A percentile compares a stretch with the other conserved stretches of the same genome.
These are phyloP conservation scores for Nemopilema nomurai DNA, from an alignment of 30 jellyfish, hydroid and myxozoan genomes.

Conservation along the genomic window DNA sequence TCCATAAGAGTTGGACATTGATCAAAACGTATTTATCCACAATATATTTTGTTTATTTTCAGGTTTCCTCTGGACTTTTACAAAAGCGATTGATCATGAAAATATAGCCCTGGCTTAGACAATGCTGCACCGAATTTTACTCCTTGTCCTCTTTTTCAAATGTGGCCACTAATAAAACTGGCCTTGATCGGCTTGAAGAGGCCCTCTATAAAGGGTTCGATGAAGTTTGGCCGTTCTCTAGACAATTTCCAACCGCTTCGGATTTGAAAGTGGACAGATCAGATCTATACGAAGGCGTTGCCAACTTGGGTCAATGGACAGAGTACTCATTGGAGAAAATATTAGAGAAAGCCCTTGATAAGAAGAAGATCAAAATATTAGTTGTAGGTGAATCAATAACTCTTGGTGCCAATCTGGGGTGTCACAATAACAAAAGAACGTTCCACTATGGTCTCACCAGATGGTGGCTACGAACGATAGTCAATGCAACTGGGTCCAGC, in stretches of 20 bases:
- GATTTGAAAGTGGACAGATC: constrained; percentile 50
- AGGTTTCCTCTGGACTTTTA: no score
- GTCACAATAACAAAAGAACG: constrained; percentile 65
- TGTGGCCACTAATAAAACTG: background rate
- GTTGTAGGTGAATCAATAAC: constrained; percentile 88
- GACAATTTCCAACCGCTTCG: constrained; percentile 44
- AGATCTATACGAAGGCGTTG: constrained; percentile 69
- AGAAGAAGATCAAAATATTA: constrained; percentile 52
- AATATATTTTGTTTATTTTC: background rate
- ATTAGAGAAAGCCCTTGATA: constrained; percentile 62
- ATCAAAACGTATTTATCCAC: no score
- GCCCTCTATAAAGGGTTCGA: constrained; percentile 51
- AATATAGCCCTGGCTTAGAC: background rate
- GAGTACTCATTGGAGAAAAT: constrained; percentile 51
- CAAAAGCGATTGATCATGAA: background rate
- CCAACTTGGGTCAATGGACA: constrained; percentile 74
- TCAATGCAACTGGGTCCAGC: constrained; percentile 76
- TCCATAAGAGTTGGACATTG: no score
- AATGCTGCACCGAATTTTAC: background rate
- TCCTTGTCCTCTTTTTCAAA: background rate
- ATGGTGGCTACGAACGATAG: constrained; percentile 90
- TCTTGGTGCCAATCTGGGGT: constrained; percentile 94
- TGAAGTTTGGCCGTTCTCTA: constrained; percentile 80
- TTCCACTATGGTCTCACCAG: constrained; percentile 78
- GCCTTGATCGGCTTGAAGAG: constrained; percentile 31